Evolutionary conservation across 2,888 invertebrate genomes (phyloP), one percentile per base, ranked within the genome.

Genomic region (Cryptocheilus praepositus): DNA sequence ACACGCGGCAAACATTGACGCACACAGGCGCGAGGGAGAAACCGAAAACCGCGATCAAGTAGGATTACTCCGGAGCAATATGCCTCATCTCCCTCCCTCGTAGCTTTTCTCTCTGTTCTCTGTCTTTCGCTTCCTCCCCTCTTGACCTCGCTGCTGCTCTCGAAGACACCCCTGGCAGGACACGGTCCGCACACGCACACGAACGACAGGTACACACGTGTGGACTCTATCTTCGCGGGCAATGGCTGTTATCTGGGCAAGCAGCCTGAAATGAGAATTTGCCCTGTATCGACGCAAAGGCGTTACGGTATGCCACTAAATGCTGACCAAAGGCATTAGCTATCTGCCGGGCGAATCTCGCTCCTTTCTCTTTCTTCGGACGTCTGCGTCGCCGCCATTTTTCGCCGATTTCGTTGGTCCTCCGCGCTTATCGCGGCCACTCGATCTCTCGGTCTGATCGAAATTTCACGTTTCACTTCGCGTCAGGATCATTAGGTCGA

Each of bases 1-100:
- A 28, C 28, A 28, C 28, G 28, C 28, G 28, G 28, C 28, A 28
- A 56, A 21, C 36, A 56, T 13, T 11, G 56, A 46, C 58, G 67
- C 73, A 69, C 44, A 64, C 36, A 49, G 49, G 49, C 49, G 49
- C 49, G 73, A 73, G 76, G 60, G 76, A 77, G 79, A 80, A 81
- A 80, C 84, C 84, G 79, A 85, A 85, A 86, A 84, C 86, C 87
- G 83, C 87, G 87, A 87, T 87, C 86, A 86, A 86, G 86, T 85
- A 83, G 87, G 87, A 87, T 87, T 87, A 87, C 86, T 83, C 71
- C 72, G 80, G 71, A 84, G 86, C 87, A 87, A 86, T 86, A 86
- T 86, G 85, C 81, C 78, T 80, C 79, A 81, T 73, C 76, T 83
- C 76, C 71, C 56, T 67, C 64, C 16, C 49, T 49, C 49, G 8